Evolutionary conservation across 1,140 invertebrate genomes (phyloP).

Genomic region (Hesperophylax magnus): DNA sequence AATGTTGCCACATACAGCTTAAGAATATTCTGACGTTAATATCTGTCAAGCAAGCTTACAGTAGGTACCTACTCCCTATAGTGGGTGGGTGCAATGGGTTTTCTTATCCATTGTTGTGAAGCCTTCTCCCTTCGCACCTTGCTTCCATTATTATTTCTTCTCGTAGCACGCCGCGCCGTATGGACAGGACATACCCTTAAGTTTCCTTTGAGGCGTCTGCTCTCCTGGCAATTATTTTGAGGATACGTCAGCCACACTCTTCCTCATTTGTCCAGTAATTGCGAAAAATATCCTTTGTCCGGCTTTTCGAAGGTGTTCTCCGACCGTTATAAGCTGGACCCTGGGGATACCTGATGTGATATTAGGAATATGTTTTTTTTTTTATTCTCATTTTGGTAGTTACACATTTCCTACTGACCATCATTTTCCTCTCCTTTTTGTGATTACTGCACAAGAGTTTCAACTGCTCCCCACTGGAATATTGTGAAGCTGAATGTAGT

Average conservation of each 20-base stretch:
- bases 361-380: too few species aligned
- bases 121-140: slow-evolving; percentile 20
- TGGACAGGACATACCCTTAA: slow-evolving; percentile 12
- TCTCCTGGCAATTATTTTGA: slow-evolving; percentile 45
- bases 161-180: not conserved
- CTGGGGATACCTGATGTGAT: too few species aligned
- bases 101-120: slow-evolving; percentile 41
- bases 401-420: too few species aligned
- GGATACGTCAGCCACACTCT: slow-evolving; percentile 44
- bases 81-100: not conserved
- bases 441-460: too few species aligned
- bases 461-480: too few species aligned
- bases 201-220: slow-evolving; percentile 33
- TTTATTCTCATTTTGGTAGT: too few species aligned
- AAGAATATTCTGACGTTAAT: too few species aligned
- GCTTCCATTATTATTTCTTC: not conserved
- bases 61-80: not conserved
- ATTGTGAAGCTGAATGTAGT: too few species aligned
- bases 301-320: not conserved
- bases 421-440: too few species aligned
- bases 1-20: too few species aligned
- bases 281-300: slow-evolving; percentile 50
- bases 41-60: too few species aligned
- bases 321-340: too few species aligned
- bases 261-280: slow-evolving; percentile 48